Evolutionary conservation across 2,113 vertebrate species (phyloP), one percentile per base, ranked within the genome.

Genomic region (Pagrus major): DNA sequence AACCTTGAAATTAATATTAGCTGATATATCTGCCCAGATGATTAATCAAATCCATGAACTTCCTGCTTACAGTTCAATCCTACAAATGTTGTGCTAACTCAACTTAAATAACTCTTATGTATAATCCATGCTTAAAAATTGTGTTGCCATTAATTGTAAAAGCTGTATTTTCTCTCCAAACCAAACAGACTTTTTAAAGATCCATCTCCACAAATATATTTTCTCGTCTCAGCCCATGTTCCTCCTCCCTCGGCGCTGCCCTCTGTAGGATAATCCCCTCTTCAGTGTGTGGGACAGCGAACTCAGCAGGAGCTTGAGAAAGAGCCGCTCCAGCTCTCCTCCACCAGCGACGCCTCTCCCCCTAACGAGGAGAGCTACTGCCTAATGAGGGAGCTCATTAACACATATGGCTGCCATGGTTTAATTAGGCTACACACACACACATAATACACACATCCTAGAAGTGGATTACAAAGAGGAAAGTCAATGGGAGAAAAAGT

Each of bases 341-440:
- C 87, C 78, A 81, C 76, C 18, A 69, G 89, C 81, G 51, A 92
- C 92, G 93, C 94, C 89, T 86, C 93, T 65, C 81, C 91, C 88
- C 91, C 82, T 93, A 96, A 97, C 96, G 95, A 97, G 95, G 92
- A 92, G 94, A 95, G 92, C 95, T 94, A 90, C 75, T 93, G 94
- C 92, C 93, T 92, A 96, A 97, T 97, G 95, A 95, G 93, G 90
- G 88, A 95, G 92, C 95, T 97, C 95, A 97, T 97, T 97, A 97
- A 96, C 96, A 96, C 96, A 87, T 96, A 89, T 89, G 92, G 92
- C 93, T 96, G 95, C 85, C 93, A 95, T 93, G 94, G 88, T 95
- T 97, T 97, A 98, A 98, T 97, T 98, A 96, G 96, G 92, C 92
- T 87, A 70, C 58, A 59, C 39, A 44, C 60, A 63, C 58, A 60